A percentile compares a stretch with the other conserved stretches of the same genome.
Evolutionary conservation across 2,888 invertebrate genomes (phyloP).

Genomic region (Coremacera marginata): DNA sequence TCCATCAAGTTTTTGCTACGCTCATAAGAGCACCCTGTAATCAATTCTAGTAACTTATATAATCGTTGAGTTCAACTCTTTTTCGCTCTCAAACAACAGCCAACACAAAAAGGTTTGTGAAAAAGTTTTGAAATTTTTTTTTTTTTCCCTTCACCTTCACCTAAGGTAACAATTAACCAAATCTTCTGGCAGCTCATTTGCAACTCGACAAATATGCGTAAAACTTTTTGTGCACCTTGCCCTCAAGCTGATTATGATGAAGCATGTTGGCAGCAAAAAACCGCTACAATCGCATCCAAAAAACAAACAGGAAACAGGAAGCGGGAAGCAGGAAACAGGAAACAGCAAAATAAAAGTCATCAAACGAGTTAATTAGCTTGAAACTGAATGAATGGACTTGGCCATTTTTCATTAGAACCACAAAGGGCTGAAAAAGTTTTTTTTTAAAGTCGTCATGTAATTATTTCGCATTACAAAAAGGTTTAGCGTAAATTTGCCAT

Average conservation of each 20-base stretch:
- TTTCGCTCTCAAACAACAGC: not conserved
- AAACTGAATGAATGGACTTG: slow-evolving; percentile 6
- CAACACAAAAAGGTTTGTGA: not conserved
- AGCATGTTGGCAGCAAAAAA: slow-evolving; percentile 54
- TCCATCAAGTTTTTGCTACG: too few relatives aligned
- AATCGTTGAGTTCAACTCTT: not conserved
- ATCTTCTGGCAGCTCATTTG: slow-evolving; percentile 67
- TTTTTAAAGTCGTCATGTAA: slow-evolving; percentile 47
- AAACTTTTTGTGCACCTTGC: slow-evolving; percentile 56
- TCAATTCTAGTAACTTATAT: too few relatives aligned
- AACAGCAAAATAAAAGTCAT: slow-evolving; percentile 13
- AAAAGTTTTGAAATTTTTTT: not conserved
- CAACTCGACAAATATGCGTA: slow-evolving; percentile 63
- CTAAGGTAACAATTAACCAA: slow-evolving; percentile 37
- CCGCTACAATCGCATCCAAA: not conserved
- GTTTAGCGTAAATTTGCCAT: slow-evolving; percentile 54
- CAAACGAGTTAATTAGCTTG: slow-evolving; percentile 30
- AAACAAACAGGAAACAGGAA: not conserved
- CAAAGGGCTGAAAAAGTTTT: not conserved
- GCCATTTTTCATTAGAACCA: not conserved
- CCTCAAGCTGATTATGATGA: slow-evolving; percentile 64
- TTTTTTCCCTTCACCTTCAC: not conserved
- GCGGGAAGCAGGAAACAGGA: not conserved
- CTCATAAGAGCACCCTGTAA: too few relatives aligned
- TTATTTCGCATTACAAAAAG: slow-evolving; percentile 63